phyloP scores from a whole-genome alignment of 2,888 invertebrate species.

The Hirtodrosophila alboralis region DNA sequence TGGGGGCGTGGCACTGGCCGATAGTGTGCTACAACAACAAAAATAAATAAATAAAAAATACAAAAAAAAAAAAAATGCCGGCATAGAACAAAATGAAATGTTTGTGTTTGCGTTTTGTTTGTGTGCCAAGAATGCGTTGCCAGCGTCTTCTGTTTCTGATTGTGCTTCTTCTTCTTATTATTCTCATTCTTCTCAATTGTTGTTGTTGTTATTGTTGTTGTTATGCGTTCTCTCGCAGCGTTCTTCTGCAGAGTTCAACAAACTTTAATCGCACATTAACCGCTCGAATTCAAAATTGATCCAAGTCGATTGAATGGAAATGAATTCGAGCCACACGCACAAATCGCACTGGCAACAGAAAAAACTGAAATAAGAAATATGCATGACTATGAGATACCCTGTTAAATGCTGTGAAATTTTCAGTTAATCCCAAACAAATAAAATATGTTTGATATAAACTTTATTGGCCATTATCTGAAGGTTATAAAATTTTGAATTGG shows the following conservation, averaged over 20 bases:
- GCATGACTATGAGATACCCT: too few species aligned
- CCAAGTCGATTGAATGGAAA: slow-evolving; percentile 49
- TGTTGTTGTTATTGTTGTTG: slow-evolving; percentile 8
- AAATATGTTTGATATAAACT: too few species aligned
- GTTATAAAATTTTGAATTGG: too few species aligned
- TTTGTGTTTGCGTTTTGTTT: slow-evolving; percentile 60
- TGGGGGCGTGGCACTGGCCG: slow-evolving; percentile 18
- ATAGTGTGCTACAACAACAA: slow-evolving; percentile 50
- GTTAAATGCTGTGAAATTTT: slow-evolving; percentile 6
- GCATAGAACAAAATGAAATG: slow-evolving; percentile 48
- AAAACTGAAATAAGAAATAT: too few species aligned
- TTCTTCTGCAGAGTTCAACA: slow-evolving; percentile 62
- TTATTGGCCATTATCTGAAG: too few species aligned
- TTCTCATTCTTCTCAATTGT: slow-evolving; percentile 16
- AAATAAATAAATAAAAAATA: slow-evolving; percentile 48
- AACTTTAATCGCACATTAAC: slow-evolving; percentile 69
- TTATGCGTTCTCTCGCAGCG: slow-evolving; percentile 3
- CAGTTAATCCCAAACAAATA: too few species aligned
- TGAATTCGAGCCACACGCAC: slow-evolving; percentile 35
- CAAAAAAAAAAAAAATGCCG: slow-evolving; percentile 39
- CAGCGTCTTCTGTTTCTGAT: slow-evolving; percentile 1
- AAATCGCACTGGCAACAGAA: slow-evolving; percentile 39
- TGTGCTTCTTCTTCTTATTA: neutral
- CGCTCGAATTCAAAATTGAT: slow-evolving; percentile 57
- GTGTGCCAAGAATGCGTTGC: slow-evolving; percentile 60